Base-by-base conservation (phyloP, 1,140 invertebrate species). In the Diorhabda elongata region DNA sequence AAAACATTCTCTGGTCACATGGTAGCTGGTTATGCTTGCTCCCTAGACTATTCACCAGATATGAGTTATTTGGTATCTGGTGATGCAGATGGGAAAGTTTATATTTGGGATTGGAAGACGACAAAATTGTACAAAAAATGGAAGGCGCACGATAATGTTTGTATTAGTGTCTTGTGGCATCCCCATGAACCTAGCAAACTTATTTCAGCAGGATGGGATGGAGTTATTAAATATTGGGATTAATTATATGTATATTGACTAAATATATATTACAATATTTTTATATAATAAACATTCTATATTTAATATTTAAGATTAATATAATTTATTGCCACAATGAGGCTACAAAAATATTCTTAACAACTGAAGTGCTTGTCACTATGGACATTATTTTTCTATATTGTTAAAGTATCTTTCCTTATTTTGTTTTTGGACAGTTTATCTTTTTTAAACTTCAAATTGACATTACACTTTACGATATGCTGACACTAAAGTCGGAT, bases 71-170 rank as follows among this genome's bases (percentile, higher is more conserved):
- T 99, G 44, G 91, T 98, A 42, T 99, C 96, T 1, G 98, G 98
- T n/a, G 98, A 99, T 84, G 98, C 97, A 3, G 98, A 99, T 84
- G 98, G 98, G 2, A 99, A 98, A 83, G 91, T 97, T 73, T 99
- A 96, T 80, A 89, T 99, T 47, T 99, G 98, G 98, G 97, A 99
- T 81, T 99, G 97, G 97, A 98, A 99, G 81, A 97, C 95, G 0
- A 98, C 96, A 52, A 97, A 98, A 84, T 85, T 99, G 60, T 98
- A 96, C 80, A 96, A 94, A 79, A 98, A 98, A 79, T 99, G 96
- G 93, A 98, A 99, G 82, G 98, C 98, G 1, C 98, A 99, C 81
- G 97, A 99, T 74, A 93, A 94, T 72, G 97, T 98, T 2, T 99
- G 97, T 80, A 98, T 98, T 61, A 88, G 89, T 9, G 89, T 91